Evolutionary conservation across 2,888 invertebrate genomes (phyloP), one percentile per base, ranked within the genome.

Genomic region (Acronicta leporina): DNA sequence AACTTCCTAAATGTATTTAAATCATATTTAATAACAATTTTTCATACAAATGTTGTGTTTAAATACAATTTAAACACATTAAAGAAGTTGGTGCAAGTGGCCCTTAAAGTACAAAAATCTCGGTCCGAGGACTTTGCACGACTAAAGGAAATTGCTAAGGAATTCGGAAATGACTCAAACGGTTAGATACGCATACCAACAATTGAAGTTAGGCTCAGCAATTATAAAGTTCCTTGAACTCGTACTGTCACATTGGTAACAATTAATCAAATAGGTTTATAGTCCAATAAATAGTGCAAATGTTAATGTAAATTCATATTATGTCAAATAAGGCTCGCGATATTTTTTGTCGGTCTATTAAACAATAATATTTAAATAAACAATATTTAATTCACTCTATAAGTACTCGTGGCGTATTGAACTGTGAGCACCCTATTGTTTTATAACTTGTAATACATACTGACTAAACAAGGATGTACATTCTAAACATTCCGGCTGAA

Each of bases 391-490:
- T 75, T 69, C 73, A 65, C 67, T 67, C 40, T 63, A 66, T 71
- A 68, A 43, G 75, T 73, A 73, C 77, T 72, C 60, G 57, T 48
- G 61, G 75, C 74, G 61, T 79, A 73, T 75, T 76, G 66, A 79
- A 75, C 76, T 63, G 65, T 63, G 71, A 66, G 63, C 64, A 61
- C 57, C 62, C 82, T 74, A 84, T 84, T 84, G 84, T 84, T 79
- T 74, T 74, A 72, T 65, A 68, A 69, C 69, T 72, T 75, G 65
- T 78, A 68, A 67, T 70, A 76, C 60, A 65, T 58, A 77, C 69
- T 54, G 52, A 43, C 75, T 76, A 70, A 73, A 82, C 73, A 81
- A 83, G 79, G 79, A 79, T 72, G 79, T 73, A 78, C 75, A 77
- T 80, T 79, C 73, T 77, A 79, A 78, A 73, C 69, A 77, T 77